These are phyloP conservation scores for Tenodera sinensis DNA, from an alignment of 2,888 invertebrate species.

Conservation along the genomic window DNA sequence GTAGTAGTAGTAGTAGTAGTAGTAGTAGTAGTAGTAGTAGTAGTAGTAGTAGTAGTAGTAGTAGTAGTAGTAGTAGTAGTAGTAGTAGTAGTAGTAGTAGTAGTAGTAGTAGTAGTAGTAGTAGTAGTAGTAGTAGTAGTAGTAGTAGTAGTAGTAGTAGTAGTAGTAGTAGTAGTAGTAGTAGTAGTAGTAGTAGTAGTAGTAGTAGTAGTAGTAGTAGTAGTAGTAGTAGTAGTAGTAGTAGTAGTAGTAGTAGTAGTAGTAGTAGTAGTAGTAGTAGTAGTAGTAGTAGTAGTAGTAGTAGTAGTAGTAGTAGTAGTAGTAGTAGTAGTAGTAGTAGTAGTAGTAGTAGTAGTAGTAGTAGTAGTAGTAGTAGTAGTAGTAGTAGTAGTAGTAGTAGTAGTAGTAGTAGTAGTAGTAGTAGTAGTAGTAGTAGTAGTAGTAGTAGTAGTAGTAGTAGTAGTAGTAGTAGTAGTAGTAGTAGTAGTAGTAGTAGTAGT, in stretches of 20 bases:
- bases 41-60: not conserved
- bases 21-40: not conserved
- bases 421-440: not conserved
- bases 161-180: not conserved
- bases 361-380: not conserved
- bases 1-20: not conserved
- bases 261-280: not conserved
- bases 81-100: not conserved
- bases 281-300: not conserved
- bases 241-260: not conserved
- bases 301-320: not conserved
- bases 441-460: not conserved
- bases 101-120: not conserved
- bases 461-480: not conserved
- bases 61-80: not conserved
- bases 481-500: not conserved
- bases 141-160: not conserved
- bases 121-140: not conserved
- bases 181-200: not conserved
- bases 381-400: not conserved
- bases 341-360: not conserved
- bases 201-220: not conserved
- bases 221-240: not conserved
- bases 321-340: not conserved
- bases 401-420: not conserved